Evolutionary conservation across 2,113 vertebrate species (phyloP).

Genomic region (Crypturellus undulatus): DNA sequence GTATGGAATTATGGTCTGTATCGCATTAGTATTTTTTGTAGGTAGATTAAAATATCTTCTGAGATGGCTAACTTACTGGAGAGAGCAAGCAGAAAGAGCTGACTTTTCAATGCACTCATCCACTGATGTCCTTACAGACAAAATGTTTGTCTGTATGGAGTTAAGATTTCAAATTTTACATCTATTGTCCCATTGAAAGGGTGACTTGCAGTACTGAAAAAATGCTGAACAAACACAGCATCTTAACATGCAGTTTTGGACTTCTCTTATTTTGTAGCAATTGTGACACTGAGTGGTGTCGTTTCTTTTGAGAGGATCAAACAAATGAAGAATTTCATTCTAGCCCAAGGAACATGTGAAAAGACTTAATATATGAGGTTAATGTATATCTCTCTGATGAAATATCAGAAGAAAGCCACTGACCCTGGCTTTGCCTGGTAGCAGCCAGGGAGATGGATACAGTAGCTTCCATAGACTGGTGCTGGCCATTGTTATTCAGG

Average conservation of each 20-base stretch:
- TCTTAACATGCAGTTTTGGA: not conserved
- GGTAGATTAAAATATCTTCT: not conserved
- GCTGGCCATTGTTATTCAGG: fast-evolving
- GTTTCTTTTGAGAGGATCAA: not conserved
- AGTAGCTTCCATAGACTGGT: not conserved
- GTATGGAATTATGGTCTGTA: not conserved
- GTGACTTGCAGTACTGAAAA: not conserved
- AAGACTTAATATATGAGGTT: not conserved
- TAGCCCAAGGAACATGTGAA: not conserved
- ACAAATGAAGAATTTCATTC: not conserved
- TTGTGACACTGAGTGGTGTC: not conserved
- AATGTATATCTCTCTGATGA: not conserved
- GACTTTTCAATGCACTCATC: not conserved
- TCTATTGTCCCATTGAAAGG: fast-evolving
- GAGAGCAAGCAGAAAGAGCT: not conserved
- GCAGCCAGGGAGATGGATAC: not conserved
- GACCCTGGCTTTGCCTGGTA: not conserved
- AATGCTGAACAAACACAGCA: not conserved
- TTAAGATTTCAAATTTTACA: not conserved
- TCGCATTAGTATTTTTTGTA: not conserved
- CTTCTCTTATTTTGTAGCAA: not conserved
- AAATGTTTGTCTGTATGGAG: not conserved
- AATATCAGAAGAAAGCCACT: not conserved
- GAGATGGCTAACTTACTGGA: not conserved
- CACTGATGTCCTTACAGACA: fast-evolving